These are phyloP conservation scores for Nothobranchius kuhntae DNA, from an alignment of 2,113 vertebrate genomes.

Conservation along the genomic window DNA sequence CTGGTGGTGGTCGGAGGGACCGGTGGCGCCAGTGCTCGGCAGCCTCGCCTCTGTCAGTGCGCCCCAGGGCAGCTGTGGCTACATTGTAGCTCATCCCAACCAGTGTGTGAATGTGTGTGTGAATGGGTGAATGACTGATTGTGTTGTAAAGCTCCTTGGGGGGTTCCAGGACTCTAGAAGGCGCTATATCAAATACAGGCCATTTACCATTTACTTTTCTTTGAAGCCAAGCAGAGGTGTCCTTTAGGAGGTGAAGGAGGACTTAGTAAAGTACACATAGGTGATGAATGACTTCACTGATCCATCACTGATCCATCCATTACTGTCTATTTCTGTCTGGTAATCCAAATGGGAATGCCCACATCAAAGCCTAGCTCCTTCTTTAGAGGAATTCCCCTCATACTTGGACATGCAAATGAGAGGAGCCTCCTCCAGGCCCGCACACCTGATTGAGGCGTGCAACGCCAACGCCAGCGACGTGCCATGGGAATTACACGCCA, in stretches of 20 bases:
- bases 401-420: constrained; percentile 80
- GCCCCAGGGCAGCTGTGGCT: too few species aligned
- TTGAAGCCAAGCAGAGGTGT: constrained; percentile 50
- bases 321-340: constrained; percentile 76
- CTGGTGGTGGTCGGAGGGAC: too few species aligned
- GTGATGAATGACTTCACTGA: constrained; percentile 77
- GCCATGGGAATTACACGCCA: constrained; percentile 79
- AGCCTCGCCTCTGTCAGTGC: too few species aligned
- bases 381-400: constrained; percentile 76
- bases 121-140: too few species aligned
- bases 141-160: too few species aligned
- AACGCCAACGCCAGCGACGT: constrained; percentile 72
- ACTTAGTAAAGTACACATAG: constrained; percentile 57
- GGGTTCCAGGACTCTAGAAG: too few species aligned
- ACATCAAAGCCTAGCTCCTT: constrained; percentile 75
- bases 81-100: too few species aligned
- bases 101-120: too few species aligned
- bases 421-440: constrained; percentile 70
- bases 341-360: constrained; percentile 78
- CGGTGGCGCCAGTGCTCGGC: too few species aligned
- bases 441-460: constrained; percentile 81
- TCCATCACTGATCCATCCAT: constrained; percentile 75
- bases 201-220: constrained; percentile 32
- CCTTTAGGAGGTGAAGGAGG: constrained; percentile 74
- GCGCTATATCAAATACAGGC: too few species aligned